Percentiles rank a stretch among this genome's conserved stretches.
phyloP scores from a whole-genome alignment of 1,140 invertebrate genomes.

The Apis mellifera region Amel_HAv3.1 CM009937.2:1324501-1325000 shows the following conservation, averaged over 20 bases:
- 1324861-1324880: background rate
- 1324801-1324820: background rate
- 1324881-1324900: background rate
- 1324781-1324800: background rate
- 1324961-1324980: slow-evolving; percentile 53
- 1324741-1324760: background rate
- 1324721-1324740: background rate
- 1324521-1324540: slow-evolving; percentile 6
- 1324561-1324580: background rate
- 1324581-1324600: background rate
- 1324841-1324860: no score
- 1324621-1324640: background rate
- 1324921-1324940: slow-evolving; percentile 14
- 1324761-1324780: background rate
- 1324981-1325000: slow-evolving; percentile 36
- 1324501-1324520: slow-evolving; percentile 32
- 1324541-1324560: slow-evolving; percentile 23
- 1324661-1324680: background rate
- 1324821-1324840: background rate
- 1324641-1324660: slow-evolving; percentile 11
- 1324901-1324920: background rate
- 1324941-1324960: background rate
- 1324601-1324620: background rate
- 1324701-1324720: background rate
- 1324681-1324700: background rate